A percentile compares a stretch with the other conserved stretches of the same genome.
phyloP scores from a whole-genome alignment of 2,113 vertebrate genomes.

The Gasterosteus nipponicus region DNA sequence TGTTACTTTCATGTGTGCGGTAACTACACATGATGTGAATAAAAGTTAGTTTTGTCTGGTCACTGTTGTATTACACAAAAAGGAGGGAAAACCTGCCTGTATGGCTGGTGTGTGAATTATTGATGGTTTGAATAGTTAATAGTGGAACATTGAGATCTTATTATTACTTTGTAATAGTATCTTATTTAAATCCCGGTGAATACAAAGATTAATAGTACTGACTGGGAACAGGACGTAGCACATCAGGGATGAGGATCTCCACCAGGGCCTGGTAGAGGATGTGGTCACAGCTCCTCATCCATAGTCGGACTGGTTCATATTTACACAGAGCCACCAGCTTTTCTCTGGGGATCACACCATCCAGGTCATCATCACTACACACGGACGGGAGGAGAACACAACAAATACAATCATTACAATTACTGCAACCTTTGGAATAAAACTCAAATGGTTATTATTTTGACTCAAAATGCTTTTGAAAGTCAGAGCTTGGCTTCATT shows the following conservation, averaged over 20 bases:
- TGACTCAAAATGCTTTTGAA: background rate
- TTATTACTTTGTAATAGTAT: background rate
- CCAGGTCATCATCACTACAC: slow-evolving; percentile 86
- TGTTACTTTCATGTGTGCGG: slow-evolving; percentile 28
- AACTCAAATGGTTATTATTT: background rate
- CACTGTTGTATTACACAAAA: background rate
- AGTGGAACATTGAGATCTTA: background rate
- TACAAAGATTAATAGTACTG: slow-evolving; percentile 65
- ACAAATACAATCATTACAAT: background rate
- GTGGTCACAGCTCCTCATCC: slow-evolving; percentile 98
- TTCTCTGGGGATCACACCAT: slow-evolving; percentile 85
- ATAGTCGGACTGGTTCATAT: slow-evolving; percentile 89
- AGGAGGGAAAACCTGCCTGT: too few species aligned
- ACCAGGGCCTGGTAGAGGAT: slow-evolving; percentile 97
- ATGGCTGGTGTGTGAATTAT: background rate
- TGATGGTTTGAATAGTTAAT: background rate
- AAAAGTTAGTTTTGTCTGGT: slow-evolving; percentile 44
- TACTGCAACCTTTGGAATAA: background rate
- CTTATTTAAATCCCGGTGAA: background rate
- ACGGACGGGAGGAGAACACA: background rate
- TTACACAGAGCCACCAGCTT: slow-evolving; percentile 93
- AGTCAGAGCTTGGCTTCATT: background rate
- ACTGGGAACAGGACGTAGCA: slow-evolving; percentile 96
- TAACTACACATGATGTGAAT: slow-evolving; percentile 14
- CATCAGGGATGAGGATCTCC: slow-evolving; percentile 96